Evolutionary conservation across 2,888 invertebrate genomes (phyloP).

Genomic region (Eupithecia dodoneata): DNA sequence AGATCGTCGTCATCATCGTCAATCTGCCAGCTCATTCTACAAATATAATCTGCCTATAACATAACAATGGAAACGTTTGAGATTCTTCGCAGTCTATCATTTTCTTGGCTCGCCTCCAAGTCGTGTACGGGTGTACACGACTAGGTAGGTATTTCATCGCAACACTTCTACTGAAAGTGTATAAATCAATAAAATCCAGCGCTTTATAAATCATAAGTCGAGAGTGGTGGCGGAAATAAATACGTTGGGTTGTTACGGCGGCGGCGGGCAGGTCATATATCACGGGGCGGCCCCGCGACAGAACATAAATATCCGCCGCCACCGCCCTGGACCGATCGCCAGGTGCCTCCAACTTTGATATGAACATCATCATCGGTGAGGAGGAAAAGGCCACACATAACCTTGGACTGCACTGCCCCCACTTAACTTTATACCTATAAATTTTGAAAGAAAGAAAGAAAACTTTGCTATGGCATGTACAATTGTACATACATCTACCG

Average conservation of each 20-base stretch:
- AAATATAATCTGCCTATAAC: background rate
- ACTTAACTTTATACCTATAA: background rate
- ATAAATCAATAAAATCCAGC: slow-evolving; percentile 1
- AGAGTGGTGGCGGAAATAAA: slow-evolving; percentile 1
- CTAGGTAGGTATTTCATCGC: background rate
- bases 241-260: slow-evolving; percentile 5
- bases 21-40: background rate
- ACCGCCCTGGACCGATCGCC: background rate
- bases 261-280: background rate
- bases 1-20: background rate
- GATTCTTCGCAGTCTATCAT: background rate
- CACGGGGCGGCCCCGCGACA: background rate
- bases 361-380: background rate
- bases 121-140: no score
- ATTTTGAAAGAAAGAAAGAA: background rate
- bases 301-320: background rate
- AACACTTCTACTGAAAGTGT: background rate
- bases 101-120: background rate
- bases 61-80: background rate
- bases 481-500: background rate
- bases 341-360: background rate
- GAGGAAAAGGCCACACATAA: background rate
- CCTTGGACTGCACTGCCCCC: background rate
- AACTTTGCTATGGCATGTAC: background rate
- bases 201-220: slow-evolving; percentile 6